Percentiles rank a stretch among this genome's conserved stretches.
Evolutionary conservation across 2,888 invertebrate genomes (phyloP).

Genomic region (Venusia cambrica): DNA sequence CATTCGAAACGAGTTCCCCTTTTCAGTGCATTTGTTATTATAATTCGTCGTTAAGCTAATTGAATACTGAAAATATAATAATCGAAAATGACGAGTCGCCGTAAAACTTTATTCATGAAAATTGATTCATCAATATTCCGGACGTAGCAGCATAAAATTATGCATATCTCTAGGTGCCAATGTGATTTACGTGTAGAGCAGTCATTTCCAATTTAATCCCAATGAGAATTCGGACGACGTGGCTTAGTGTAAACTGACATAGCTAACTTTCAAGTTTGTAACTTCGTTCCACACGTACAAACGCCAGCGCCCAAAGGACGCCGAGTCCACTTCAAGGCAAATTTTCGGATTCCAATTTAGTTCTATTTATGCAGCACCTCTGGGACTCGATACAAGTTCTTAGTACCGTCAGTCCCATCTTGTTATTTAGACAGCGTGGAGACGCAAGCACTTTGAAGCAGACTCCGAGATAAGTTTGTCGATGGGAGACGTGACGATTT

Average conservation of each 20-base stretch:
- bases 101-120: conserved; percentile 24
- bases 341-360: conserved; percentile 62
- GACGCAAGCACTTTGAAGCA: conserved; percentile 26
- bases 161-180: conserved; percentile 38
- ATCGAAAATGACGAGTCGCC: conserved; percentile 2
- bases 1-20: too few species aligned
- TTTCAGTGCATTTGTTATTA: neutral
- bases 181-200: conserved; percentile 49
- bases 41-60: too few species aligned
- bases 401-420: conserved; percentile 15
- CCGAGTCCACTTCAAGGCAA: conserved; percentile 51
- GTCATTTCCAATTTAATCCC: conserved; percentile 62
- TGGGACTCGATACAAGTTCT: conserved; percentile 36
- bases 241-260: conserved; percentile 52
- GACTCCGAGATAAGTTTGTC: conserved; percentile 18
- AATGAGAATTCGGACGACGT: conserved; percentile 51
- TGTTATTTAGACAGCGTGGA: conserved; percentile 26
- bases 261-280: conserved; percentile 67
- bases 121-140: conserved; percentile 30
- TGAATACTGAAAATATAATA: too few species aligned
- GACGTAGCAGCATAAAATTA: conserved; percentile 27
- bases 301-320: conserved; percentile 49
- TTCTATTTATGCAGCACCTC: conserved; percentile 63
- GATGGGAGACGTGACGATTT: conserved; percentile 18
- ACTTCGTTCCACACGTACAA: conserved; percentile 48